Conservation (phyloP, 2,113 vertebrate genomes). For the Thamnaconus septentrionalis region DNA sequence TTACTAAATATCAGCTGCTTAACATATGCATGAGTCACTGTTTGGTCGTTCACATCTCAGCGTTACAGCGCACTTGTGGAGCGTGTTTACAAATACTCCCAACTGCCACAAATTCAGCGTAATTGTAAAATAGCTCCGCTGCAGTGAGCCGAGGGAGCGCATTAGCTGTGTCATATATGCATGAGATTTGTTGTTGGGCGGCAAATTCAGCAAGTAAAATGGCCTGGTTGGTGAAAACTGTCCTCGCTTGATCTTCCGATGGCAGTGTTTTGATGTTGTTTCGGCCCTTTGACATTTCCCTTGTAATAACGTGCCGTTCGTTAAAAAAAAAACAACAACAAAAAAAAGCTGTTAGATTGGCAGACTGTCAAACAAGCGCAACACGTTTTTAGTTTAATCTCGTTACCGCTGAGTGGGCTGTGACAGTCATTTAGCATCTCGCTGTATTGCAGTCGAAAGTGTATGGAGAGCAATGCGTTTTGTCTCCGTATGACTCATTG, state of each 20-base stretch:
- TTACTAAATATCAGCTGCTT: slow-evolving; percentile 3
- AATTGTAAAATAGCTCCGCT: slow-evolving; percentile 23
- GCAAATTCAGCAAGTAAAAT: no score
- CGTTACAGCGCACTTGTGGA: not conserved
- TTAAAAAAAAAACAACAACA: slow-evolving; percentile 36
- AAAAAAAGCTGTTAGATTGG: not conserved
- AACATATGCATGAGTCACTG: not conserved
- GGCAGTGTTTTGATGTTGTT: not conserved
- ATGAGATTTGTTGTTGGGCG: not conserved
- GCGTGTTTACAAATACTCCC: slow-evolving; percentile 7
- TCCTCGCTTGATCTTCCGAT: not conserved
- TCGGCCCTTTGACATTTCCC: slow-evolving; percentile 18
- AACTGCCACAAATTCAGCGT: slow-evolving; percentile 19
- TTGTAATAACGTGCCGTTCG: slow-evolving; percentile 25
- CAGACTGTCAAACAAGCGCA: slow-evolving; percentile 17
- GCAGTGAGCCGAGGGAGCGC: slow-evolving; percentile 6
- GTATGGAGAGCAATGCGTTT: no score
- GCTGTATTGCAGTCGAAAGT: no score
- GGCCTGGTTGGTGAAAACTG: no score
- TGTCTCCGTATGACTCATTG: not conserved
- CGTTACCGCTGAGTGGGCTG: no score
- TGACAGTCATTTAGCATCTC: no score
- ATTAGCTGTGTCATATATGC: slow-evolving; percentile 1
- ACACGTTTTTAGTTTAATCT: not conserved
- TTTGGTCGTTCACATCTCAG: slow-evolving; percentile 10